Evolutionary conservation across 2,113 vertebrate genomes (phyloP), one percentile per base, ranked within the genome.

Genomic region (Poeciliopsis turrubarensis): DNA sequence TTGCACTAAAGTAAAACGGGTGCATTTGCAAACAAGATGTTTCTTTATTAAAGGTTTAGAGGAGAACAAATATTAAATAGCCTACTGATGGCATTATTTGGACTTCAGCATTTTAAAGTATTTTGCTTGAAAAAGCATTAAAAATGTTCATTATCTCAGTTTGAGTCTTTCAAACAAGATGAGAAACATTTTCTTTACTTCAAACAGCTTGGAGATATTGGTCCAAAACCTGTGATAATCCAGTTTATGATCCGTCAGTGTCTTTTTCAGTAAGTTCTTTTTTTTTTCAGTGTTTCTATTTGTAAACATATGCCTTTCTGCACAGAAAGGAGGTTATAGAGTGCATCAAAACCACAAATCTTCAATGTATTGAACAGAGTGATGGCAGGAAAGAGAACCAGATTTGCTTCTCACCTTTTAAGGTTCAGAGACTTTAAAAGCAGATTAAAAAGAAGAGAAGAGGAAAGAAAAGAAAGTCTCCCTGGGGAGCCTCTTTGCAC

Each of bases 381-480:
- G 25, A 57, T 57, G 25, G 51, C 25, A 57, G 22, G n/a, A 57
- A 25, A 47, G 17, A 47, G 44, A 47, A 57, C 22, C 8, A 57
- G 25, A n/a, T 57, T n/a, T 57, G 22, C 17, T 57, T 57, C 75
- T 63, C 29, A 60, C 75, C 51, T 83, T 41, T 72, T 81, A 34
- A 65, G 19, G 4, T 65, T 34, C 63, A 34, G 63, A 11, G 3
- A 65, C 31, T 65, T 34, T 22, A 62, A 79, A 60, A 75, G 67
- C 11, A 67, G 6, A 44, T 17, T 27, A 34, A 29, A 32, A 57
- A 57, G 22, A 9, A 57, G 3, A n/a, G 12, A 51, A 65, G 34
- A 85, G 30, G 3, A 30, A 11, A n/a, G 13, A 51, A 65, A 41
- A 85, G 30, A 4, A 31, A 1, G 70, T 77, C 31, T 86, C 81